Evolutionary conservation across 2,113 vertebrate genomes (phyloP).

Genomic region (Ictalurus furcatus): DNA sequence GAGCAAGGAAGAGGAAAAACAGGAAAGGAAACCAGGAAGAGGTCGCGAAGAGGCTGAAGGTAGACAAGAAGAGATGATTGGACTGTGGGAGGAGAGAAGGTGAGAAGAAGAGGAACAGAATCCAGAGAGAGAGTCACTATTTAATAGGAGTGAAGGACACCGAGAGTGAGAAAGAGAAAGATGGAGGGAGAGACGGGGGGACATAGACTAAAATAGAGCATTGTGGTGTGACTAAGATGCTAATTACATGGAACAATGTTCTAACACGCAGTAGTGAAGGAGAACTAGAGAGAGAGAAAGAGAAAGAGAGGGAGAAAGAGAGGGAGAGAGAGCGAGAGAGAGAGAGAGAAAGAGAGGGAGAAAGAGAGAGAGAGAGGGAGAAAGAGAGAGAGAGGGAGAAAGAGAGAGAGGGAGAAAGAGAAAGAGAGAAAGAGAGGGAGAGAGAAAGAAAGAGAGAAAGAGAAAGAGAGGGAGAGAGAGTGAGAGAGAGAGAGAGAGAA

Average conservation of each 20-base stretch:
- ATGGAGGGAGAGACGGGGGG: slow-evolving; percentile 24
- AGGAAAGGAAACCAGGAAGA: neutral
- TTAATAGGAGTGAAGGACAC: slow-evolving; percentile 32
- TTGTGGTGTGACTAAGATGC: slow-evolving; percentile 56
- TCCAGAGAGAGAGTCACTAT: neutral
- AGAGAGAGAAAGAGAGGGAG: neutral
- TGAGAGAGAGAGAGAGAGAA: neutral
- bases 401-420: neutral
- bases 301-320: neutral
- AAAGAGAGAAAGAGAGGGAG: neutral
- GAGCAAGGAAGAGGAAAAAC: too few relatives aligned
- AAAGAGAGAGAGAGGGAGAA: neutral
- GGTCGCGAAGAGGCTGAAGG: neutral
- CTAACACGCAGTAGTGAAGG: slow-evolving; percentile 39
- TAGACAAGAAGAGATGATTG: neutral
- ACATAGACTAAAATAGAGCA: slow-evolving; percentile 49
- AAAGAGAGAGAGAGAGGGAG: neutral
- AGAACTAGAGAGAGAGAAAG: neutral
- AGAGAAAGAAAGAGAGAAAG: too few relatives aligned
- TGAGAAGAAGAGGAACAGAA: neutral
- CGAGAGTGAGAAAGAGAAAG: slow-evolving; percentile 6
- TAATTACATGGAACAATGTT: slow-evolving; percentile 56
- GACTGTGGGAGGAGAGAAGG: neutral
- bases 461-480: neutral
- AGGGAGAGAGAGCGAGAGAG: neutral